phyloP scores from a whole-genome alignment of 2,797 vertebrate species.

The Eurystomus glaucurus region DNA sequence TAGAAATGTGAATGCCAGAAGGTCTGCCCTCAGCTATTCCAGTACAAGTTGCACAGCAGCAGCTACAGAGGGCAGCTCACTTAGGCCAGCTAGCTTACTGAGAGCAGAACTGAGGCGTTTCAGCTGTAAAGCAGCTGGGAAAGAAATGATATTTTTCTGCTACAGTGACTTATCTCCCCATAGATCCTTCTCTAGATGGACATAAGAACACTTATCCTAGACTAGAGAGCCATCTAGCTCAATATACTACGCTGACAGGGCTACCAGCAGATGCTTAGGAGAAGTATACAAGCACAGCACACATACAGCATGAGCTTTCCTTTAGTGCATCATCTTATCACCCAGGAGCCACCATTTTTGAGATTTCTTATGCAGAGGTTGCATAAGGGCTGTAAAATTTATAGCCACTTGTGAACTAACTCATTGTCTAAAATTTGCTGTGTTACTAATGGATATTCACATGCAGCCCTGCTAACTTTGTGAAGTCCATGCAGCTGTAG shows the following conservation, averaged over 20 bases:
- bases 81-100: neutral
- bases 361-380: neutral
- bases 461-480: neutral
- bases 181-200: neutral
- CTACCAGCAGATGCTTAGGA: neutral
- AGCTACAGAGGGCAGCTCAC: neutral
- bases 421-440: neutral
- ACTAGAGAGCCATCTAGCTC: slow-evolving; percentile 8
- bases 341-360: neutral
- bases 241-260: neutral
- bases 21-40: neutral
- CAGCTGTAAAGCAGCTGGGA: neutral
- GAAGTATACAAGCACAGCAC: neutral
- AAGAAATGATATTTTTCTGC: neutral
- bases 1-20: neutral
- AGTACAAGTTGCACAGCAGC: neutral
- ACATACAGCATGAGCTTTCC: neutral
- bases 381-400: neutral
- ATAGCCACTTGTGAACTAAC: neutral
- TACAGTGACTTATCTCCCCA: neutral
- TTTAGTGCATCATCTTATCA: neutral
- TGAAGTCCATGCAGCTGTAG: neutral
- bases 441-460: neutral
- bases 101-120: neutral
- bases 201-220: neutral